Evolutionary conservation across 2,888 invertebrate genomes (phyloP), one percentile per base, ranked within the genome.

Genomic region (Anoplius nigerrimus): DNA sequence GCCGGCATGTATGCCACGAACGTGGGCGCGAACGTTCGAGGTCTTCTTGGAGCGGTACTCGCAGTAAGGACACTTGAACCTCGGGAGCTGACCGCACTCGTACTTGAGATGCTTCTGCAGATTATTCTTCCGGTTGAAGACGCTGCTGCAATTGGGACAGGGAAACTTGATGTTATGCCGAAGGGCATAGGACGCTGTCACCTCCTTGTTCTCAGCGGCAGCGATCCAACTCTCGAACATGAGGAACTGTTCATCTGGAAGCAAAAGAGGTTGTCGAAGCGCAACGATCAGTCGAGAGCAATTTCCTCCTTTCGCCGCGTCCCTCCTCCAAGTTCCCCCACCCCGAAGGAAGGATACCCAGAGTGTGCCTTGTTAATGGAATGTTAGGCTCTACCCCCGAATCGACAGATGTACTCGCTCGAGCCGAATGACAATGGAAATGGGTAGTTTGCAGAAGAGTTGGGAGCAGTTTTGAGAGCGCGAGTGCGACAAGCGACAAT

Each of bases 31-130:
- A 16, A 87, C 63, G 65, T 86, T 82, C 0, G 83, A 83, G 8
- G 84, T 82, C 63, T 87, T 84, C 73, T 86, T 87, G n/a, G 84
- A 82, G 42, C 78, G 67, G 22, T 83, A 70, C 27, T 79, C 73
- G 66, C 89, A 89, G 66, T 87, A 84, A 27, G 86, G 86, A 66
- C 89, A 89, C 70, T 85, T 82, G 80, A 86, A 88, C 46, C 86
- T 81, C 11, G 89, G 88, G 1, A 85, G 86, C 57, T 84, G 80
- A 2, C 87, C 86, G 62, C 89, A 89, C 64, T 85, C 85, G 78
- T 87, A 86, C 66, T 82, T 80, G 46, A 84, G 52, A 67, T 88
- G 88, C 15, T 80, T 81, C 15, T 71, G 63, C 15, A 85, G 77
- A 55, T 76, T 82, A 61, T 78, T 72, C 64, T 75, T 79, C 70